Conservation (phyloP, 2,797 vertebrate species). For the Borostomias antarcticus region DNA sequence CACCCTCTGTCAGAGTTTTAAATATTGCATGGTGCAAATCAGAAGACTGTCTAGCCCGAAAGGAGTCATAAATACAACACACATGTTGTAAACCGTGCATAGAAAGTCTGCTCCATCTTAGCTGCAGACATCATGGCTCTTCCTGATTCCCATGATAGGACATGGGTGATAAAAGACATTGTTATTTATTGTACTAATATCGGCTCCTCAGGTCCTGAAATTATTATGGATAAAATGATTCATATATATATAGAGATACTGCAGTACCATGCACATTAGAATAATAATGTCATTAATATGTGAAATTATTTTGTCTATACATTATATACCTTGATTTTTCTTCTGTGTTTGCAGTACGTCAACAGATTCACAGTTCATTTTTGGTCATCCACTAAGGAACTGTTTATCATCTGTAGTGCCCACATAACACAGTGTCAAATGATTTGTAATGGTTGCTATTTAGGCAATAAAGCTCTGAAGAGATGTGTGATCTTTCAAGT, state of each 20-base stretch:
- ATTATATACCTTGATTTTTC: too few relatives aligned
- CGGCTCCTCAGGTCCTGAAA: conserved; percentile 25
- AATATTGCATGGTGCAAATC: conserved; percentile 67
- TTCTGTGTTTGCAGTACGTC: neutral
- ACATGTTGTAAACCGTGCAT: conserved; percentile 61
- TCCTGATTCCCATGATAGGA: conserved; percentile 25
- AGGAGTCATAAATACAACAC: conserved; percentile 76
- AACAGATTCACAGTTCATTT: neutral
- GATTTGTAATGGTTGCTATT: neutral
- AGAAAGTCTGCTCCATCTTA: conserved; percentile 54
- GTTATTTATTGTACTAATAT: conserved; percentile 39
- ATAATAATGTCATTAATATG: too few relatives aligned
- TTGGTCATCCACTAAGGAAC: neutral
- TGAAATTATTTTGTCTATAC: too few relatives aligned
- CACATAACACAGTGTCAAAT: neutral
- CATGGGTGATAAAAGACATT: conserved; percentile 55
- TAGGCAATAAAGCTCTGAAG: neutral
- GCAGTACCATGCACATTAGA: too few relatives aligned
- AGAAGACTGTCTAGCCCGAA: conserved; percentile 62
- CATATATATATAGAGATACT: too few relatives aligned
- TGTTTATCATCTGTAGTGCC: neutral
- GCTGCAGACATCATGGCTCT: conserved; percentile 50
- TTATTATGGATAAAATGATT: neutral
- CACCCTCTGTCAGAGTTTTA: conserved; percentile 61
- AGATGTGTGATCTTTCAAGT: neutral